These are phyloP conservation scores for Brenthis hecate DNA, from an alignment of 2,888 invertebrate species.

Conservation along the genomic window DNA sequence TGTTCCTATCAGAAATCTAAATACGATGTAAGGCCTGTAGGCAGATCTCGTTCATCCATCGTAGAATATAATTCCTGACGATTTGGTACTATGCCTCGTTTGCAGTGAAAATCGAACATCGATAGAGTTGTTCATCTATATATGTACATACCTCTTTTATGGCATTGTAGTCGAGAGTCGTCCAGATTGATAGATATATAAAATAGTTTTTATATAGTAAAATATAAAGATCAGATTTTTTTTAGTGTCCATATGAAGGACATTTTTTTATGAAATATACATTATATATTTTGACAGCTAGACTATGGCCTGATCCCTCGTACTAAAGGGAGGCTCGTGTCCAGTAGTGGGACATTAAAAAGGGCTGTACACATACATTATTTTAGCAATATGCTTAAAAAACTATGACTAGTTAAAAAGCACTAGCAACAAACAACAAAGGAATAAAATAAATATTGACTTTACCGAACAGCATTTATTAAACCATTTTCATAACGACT, in stretches of 20 bases:
- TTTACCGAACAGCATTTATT: slow-evolving; percentile 39
- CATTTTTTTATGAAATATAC: too few relatives aligned
- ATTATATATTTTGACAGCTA: too few relatives aligned
- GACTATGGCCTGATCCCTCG: too few relatives aligned
- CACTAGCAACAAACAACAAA: slow-evolving; percentile 16
- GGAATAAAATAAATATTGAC: slow-evolving; percentile 36
- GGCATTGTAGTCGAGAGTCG: neutral
- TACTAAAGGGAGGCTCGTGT: too few relatives aligned
- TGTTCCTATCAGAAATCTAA: slow-evolving; percentile 10
- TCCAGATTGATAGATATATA: neutral
- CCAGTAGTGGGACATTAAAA: too few relatives aligned
- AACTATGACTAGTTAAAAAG: neutral
- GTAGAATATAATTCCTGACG: slow-evolving; percentile 18
- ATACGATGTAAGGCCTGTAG: slow-evolving; percentile 23
- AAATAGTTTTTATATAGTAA: neutral
- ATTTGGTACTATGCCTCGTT: slow-evolving; percentile 9
- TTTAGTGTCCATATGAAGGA: too few relatives aligned
- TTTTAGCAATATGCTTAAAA: neutral
- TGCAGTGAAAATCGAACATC: slow-evolving; percentile 13
- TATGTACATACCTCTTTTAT: neutral
- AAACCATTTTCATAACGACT: slow-evolving; percentile 42
- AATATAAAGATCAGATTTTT: neutral
- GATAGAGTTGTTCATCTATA: slow-evolving; percentile 3
- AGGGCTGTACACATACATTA: neutral
- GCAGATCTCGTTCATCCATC: slow-evolving; percentile 11